These are phyloP conservation scores for Nebria salina DNA, from an alignment of 2,888 invertebrate species.

Conservation along the genomic window DNA sequence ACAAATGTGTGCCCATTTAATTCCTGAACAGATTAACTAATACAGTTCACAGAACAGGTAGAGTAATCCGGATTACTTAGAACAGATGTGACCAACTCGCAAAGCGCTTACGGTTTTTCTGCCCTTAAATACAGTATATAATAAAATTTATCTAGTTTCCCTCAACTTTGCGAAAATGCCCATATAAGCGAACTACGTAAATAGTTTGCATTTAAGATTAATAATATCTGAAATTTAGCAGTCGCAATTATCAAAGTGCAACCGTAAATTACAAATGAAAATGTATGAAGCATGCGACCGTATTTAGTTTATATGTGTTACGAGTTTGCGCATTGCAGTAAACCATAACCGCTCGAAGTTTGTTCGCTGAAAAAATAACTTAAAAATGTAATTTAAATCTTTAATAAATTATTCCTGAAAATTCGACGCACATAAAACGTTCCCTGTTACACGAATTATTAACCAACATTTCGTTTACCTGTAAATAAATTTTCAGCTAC, in stretches of 20 bases:
- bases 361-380: neutral
- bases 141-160: no score
- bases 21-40: neutral
- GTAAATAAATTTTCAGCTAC: no score
- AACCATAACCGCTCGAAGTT: neutral
- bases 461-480: no score
- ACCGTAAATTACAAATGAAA: neutral
- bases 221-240: neutral
- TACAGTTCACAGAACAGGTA: neutral
- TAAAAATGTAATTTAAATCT: no score
- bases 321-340: neutral
- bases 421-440: no score
- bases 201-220: neutral
- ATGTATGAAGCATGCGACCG: neutral
- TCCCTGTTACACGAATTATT: no score
- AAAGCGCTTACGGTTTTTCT: neutral
- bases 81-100: neutral
- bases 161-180: no score
- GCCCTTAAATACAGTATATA: neutral
- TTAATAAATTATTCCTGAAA: no score
- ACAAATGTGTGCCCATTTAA: neutral
- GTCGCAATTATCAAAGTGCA: neutral
- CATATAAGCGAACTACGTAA: no score
- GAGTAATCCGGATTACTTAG: neutral
- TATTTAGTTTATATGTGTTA: neutral